Conservation (phyloP, 2,888 invertebrate species). For the Glaucopsyche alexis region DNA sequence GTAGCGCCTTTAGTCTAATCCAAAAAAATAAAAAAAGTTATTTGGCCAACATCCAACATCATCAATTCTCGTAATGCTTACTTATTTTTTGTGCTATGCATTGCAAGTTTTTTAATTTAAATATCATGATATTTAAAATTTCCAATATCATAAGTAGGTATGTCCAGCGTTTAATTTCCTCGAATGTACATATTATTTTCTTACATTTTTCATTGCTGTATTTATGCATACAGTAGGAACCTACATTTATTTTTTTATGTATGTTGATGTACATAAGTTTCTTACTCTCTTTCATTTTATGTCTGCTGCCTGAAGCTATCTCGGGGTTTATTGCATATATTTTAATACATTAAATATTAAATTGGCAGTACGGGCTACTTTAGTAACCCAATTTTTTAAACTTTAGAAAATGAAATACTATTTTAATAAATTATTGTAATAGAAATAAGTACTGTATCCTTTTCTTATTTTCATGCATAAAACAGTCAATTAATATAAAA, state of each 20-base stretch:
- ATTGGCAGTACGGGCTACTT: neutral
- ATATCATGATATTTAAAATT: neutral
- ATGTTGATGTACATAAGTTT: neutral
- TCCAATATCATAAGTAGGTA: no score
- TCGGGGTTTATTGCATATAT: conserved; percentile 4
- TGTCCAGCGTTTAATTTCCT: neutral
- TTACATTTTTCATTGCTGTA: neutral
- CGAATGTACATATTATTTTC: neutral
- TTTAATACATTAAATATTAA: neutral
- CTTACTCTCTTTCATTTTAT: conserved; percentile 15
- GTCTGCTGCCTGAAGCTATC: neutral
- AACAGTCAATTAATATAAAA: no score
- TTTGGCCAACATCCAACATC: conserved; percentile 48
- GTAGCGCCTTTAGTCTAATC: neutral
- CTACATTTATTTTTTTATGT: neutral
- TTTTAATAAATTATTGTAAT: no score
- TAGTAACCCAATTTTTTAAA: neutral
- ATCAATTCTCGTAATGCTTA: conserved; percentile 48
- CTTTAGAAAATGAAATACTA: no score
- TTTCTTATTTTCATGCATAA: no score
- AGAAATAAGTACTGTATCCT: no score
- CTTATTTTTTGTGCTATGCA: neutral
- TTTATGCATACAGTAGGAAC: neutral
- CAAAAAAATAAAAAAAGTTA: no score
- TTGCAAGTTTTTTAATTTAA: conserved; percentile 13